Base-by-base conservation (phyloP, 1,140 invertebrate genomes). In the Caenorhabditis remanei region DNA sequence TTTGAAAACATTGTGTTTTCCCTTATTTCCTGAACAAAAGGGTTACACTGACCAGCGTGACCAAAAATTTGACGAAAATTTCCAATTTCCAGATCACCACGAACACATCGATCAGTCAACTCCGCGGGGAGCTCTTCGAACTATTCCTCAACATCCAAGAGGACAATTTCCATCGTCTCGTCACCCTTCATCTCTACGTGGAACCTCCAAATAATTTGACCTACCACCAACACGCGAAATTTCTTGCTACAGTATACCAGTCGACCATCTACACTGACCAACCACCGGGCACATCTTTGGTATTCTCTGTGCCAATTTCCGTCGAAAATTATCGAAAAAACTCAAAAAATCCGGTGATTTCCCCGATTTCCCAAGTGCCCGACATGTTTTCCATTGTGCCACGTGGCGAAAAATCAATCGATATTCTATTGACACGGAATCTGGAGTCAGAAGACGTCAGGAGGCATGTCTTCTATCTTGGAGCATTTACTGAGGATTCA, bases 51-150 rank as follows among this genome's bases (percentile, higher is more conserved):
- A n/a, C n/a, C n/a, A n/a, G n/a, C n/a, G n/a, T n/a, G n/a, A n/a
- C n/a, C n/a, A n/a, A n/a, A n/a, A n/a, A n/a, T n/a, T n/a, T n/a
- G n/a, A n/a, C n/a, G n/a, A n/a, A n/a, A n/a, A n/a, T n/a, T 13
- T 32, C 11, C 61, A 40, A 7, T 79, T 79, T 43, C 71, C 71
- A 79, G 71, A 50, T 79, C 13, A 79, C 24, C 46, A 79, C 71
- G 46, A 79, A 79, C 46, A 21, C 71, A 4, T 19, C 43, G 0
- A 53, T 79, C 14, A 19, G 46, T 4, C 43, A 79, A n/a, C 46
- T 79, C 71, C 71, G 40, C 24, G 71, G 71, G 9, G 71, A 79
- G 46, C 71, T 79, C 21, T 50, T 79, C n/a, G 71, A 79, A 24
- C 71, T 79, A 8, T 79, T 79, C 14, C 40, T 79, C 7, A 79